phyloP scores from a whole-genome alignment of 2,113 vertebrate genomes.

The Notechis scutatus region DNA sequence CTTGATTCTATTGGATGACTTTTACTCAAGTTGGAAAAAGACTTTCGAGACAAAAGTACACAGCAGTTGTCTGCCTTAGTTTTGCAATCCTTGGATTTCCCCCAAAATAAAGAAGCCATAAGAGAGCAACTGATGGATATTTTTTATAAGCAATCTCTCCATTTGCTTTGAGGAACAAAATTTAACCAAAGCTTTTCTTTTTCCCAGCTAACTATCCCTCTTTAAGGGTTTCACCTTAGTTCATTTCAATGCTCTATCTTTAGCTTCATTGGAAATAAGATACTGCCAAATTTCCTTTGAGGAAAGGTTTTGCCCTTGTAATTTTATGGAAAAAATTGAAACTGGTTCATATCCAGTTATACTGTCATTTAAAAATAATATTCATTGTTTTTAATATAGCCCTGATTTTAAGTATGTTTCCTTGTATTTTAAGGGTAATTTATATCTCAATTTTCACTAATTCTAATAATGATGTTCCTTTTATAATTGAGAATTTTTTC shows the following conservation, averaged over 20 bases:
- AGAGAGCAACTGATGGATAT: not conserved
- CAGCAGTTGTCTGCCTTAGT: not conserved
- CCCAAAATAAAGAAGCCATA: not conserved
- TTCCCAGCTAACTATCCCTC: not conserved
- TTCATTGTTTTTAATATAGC: not conserved
- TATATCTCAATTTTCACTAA: not conserved
- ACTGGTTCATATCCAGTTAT: not conserved
- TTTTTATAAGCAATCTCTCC: not conserved
- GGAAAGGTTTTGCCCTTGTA: not conserved
- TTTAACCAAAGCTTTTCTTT: not conserved
- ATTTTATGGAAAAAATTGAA: not conserved
- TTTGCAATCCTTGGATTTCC: not conserved
- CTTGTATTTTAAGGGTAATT: not conserved
- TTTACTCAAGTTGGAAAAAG: not conserved
- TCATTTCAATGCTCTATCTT: not conserved
- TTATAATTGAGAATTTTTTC: not conserved
- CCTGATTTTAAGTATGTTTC: not conserved
- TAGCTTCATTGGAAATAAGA: not conserved
- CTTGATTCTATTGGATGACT: not conserved
- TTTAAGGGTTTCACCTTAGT: not conserved
- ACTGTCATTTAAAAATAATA: not conserved
- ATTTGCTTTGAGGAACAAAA: not conserved
- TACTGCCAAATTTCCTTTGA: not conserved
- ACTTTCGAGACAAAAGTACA: not conserved
- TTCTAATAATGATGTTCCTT: not conserved